These are phyloP conservation scores for Drosophila murphyi DNA, from an alignment of 1,140 invertebrate genomes.

Conservation along the genomic window DNA sequence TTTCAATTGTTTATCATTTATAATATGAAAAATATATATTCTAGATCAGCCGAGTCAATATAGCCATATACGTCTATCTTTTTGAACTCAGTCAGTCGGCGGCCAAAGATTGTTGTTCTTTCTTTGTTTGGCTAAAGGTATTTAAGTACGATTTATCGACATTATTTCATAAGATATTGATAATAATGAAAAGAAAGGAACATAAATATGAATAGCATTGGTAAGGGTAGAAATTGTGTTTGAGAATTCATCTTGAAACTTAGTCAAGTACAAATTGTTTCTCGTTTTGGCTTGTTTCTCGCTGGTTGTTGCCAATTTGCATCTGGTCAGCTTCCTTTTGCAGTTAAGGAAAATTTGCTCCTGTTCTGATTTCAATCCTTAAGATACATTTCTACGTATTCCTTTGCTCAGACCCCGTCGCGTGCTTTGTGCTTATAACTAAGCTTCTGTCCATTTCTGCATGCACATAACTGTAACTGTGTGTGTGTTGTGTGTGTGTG, in stretches of 20 bases:
- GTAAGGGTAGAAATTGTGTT: conserved; percentile 5
- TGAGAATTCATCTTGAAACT: conserved; percentile 69
- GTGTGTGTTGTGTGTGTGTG: conserved; percentile 10
- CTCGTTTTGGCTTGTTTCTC: conserved; percentile 18
- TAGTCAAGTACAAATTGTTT: conserved; percentile 65
- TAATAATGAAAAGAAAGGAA: no score
- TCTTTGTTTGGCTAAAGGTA: no score
- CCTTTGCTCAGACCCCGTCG: conserved; percentile 34
- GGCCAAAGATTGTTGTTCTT: no score
- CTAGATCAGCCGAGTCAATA: no score
- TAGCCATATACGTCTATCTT: no score
- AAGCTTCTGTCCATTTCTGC: conserved; percentile 10
- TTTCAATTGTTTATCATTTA: no score
- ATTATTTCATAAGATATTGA: no score
- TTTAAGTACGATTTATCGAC: no score
- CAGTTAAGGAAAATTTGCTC: conserved; percentile 16
- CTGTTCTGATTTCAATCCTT: conserved; percentile 26
- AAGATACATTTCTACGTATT: conserved; percentile 31
- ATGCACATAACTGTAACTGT: no score
- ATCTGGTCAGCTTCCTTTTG: neutral
- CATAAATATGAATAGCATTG: neutral
- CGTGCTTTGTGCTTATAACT: conserved; percentile 61
- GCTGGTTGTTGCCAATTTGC: conserved; percentile 8
- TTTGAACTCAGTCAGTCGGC: no score
- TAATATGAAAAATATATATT: no score